Evolutionary conservation across 2,888 invertebrate species (phyloP).

Genomic region (Zygogramma bicolorata): DNA sequence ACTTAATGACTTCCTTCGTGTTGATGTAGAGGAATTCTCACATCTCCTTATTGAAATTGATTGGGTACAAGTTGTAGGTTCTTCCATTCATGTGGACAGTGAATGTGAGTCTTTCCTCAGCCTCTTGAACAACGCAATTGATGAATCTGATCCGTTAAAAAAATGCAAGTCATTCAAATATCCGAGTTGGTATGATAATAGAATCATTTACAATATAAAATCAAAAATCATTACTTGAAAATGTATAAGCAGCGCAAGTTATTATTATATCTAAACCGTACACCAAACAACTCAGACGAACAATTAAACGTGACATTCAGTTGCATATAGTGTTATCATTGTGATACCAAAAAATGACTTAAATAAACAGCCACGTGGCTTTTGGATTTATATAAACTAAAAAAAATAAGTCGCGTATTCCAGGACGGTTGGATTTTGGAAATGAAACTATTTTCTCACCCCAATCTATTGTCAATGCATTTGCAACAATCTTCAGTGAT

Average conservation of each 20-base stretch:
- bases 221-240: neutral
- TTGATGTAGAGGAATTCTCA: neutral
- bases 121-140: neutral
- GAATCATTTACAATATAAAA: neutral
- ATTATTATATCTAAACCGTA: too few relatives aligned
- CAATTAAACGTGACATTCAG: neutral
- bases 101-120: neutral
- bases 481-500: too few relatives aligned
- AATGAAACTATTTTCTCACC: neutral
- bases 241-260: too few relatives aligned
- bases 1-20: neutral
- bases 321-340: neutral
- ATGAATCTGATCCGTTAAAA: constrained; percentile 3
- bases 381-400: too few relatives aligned
- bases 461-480: too few relatives aligned
- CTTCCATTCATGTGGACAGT: neutral
- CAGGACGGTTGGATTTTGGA: neutral
- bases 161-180: constrained; percentile 3
- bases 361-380: neutral
- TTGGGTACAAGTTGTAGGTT: neutral
- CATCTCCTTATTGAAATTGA: neutral
- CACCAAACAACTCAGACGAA: too few relatives aligned
- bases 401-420: neutral
- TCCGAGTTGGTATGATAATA: neutral
- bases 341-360: neutral